phyloP scores from a whole-genome alignment of 1,140 invertebrate species.

The Ctenoplectra terminalis region DNA sequence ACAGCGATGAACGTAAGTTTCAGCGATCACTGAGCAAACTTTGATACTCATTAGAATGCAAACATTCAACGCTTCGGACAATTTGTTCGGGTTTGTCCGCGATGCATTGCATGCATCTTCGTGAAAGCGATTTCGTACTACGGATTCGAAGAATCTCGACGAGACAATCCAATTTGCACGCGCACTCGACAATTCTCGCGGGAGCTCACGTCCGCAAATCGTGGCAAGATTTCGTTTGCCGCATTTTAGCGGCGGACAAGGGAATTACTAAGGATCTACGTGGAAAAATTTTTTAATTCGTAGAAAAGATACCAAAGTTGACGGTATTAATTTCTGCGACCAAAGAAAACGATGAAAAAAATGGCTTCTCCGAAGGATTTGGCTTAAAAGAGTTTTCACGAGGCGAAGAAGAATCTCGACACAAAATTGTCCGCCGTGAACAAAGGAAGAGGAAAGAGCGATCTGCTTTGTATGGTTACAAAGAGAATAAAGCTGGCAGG shows the following conservation, averaged over 20 bases:
- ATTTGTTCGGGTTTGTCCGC: background rate
- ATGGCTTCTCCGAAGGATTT: conserved; percentile 31
- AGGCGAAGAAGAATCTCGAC: conserved; percentile 27
- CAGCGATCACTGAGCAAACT: background rate
- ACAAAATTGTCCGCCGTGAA: conserved; percentile 66
- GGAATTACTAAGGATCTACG: conserved; percentile 69
- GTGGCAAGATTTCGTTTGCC: conserved; percentile 18
- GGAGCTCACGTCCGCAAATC: conserved; percentile 33
- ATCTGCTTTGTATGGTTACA: conserved; percentile 68
- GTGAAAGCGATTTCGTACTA: conserved; percentile 28
- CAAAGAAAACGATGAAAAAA: conserved; percentile 1
- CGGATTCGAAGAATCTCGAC: conserved; percentile 13
- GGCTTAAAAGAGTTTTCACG: conserved; percentile 50
- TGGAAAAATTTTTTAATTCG: conserved; percentile 61
- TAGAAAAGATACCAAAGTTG: background rate
- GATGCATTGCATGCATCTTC: background rate
- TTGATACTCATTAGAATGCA: background rate
- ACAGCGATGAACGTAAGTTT: background rate
- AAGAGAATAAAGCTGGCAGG: conserved; percentile 60
- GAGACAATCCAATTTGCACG: background rate
- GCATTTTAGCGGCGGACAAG: conserved; percentile 4
- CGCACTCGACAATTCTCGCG: conserved; percentile 6
- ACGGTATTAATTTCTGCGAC: background rate
- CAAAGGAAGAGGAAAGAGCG: conserved; percentile 54
- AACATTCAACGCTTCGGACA: background rate